Base-by-base conservation (phyloP, 2,888 invertebrate species). In the Dorcus hopei region DNA sequence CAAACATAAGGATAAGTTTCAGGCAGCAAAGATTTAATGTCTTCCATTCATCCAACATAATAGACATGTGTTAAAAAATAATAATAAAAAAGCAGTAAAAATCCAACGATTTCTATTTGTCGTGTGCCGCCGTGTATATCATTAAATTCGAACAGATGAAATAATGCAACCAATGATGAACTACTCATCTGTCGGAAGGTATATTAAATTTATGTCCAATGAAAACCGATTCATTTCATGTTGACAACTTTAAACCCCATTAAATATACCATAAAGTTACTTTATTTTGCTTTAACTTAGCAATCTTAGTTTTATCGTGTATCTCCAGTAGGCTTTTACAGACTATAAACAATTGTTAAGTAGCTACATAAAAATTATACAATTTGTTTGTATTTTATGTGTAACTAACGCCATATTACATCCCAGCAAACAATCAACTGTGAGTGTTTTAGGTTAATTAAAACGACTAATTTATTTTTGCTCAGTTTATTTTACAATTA, bases 201-300 rank as follows among this genome's bases (percentile, higher is more conserved):
- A 65, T 63, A 70, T 70, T 70, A 70, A 70, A 70, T 71, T 71
- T 71, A 71, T 68, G 70, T 69, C 61, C 69, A 70, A 68, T 69
- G 69, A 19, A 45, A 16, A 70, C 70, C 70, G 68, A 71, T 72
- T 71, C 70, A 68, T 69, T 70, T 69, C 68, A 68, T 72, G 73
- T 71, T 73, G 73, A 73, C 73, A 72, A 73, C 70, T 73, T 73
- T 73, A 73, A 72, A 71, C 71, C 68, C 72, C 71, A 70, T 73
- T 72, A 73, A 73, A 71, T 68, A 68, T 68, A 68, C 71, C 68
- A 72, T 74, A 72, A 74, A 74, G 61, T 68, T 60, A 64, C 67
- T 72, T 72, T 71, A 72, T 72, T 72, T 70, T 71, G 70, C 71
- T 71, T 68, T 68, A 68, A 70, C 67, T 68, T 67, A 63, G 65